A percentile compares a stretch with the other conserved stretches of the same genome.
Evolutionary conservation across 2,888 invertebrate genomes (phyloP).

Genomic region (Ceraclea dissimilis): DNA sequence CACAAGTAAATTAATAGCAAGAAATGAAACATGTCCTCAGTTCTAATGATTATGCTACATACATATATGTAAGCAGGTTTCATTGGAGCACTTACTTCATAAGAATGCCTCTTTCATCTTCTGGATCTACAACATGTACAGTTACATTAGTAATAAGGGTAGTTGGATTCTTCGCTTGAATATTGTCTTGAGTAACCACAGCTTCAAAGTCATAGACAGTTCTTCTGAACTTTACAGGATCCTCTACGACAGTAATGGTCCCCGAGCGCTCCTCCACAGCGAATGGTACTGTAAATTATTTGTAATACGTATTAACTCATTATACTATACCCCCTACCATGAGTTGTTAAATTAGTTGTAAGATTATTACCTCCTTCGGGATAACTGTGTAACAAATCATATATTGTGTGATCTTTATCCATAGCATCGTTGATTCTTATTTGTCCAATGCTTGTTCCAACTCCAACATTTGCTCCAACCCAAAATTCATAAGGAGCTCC

Average conservation of each 20-base stretch:
- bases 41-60: no score
- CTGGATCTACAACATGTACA: constrained; percentile 72
- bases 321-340: neutral
- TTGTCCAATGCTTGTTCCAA: constrained; percentile 82
- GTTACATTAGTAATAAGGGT: constrained; percentile 76
- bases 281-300: constrained; percentile 63
- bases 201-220: constrained; percentile 75
- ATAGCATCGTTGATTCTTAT: constrained; percentile 67
- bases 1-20: no score
- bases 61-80: no score
- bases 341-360: no score
- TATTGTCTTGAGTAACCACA: constrained; percentile 58
- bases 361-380: constrained; percentile 72
- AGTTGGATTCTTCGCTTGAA: constrained; percentile 7
- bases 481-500: constrained; percentile 85
- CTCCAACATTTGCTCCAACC: constrained; percentile 78
- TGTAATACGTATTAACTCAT: neutral
- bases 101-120: constrained; percentile 60
- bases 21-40: no score
- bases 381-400: constrained; percentile 77
- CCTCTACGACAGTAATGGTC: constrained; percentile 76
- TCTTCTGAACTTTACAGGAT: constrained; percentile 59
- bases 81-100: constrained; percentile 48
- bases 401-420: constrained; percentile 59
- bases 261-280: constrained; percentile 84